Conservation (phyloP, 2,888 invertebrate genomes). For the Asteroscopus sphinx region DNA sequence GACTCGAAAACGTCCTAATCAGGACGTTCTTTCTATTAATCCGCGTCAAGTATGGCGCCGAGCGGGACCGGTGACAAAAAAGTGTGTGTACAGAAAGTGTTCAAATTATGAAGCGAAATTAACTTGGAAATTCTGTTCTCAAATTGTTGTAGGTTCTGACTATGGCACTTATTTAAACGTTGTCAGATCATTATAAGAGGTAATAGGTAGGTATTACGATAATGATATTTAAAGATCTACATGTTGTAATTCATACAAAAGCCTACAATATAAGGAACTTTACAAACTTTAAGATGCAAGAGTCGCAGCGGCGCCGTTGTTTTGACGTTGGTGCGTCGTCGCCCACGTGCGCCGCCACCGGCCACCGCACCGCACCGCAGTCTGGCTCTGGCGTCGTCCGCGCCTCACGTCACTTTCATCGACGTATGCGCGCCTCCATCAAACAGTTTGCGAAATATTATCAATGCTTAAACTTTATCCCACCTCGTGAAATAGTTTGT, state of each 20-base stretch:
- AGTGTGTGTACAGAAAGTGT: too few relatives aligned
- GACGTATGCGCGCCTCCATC: constrained; percentile 50
- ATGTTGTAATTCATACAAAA: constrained; percentile 7
- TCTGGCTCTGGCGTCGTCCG: constrained; percentile 76
- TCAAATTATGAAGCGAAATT: too few relatives aligned
- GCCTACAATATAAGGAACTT: constrained; percentile 20
- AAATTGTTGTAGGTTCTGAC: background rate
- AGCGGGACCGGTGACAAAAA: too few relatives aligned
- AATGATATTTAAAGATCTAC: background rate
- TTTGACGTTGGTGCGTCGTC: constrained; percentile 69
- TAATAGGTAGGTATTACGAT: background rate
- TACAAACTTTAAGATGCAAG: constrained; percentile 46
- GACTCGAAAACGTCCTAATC: too few relatives aligned
- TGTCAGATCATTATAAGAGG: background rate
- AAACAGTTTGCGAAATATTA: constrained; percentile 74
- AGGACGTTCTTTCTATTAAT: too few relatives aligned
- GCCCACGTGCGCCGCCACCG: constrained; percentile 76
- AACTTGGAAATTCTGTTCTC: too few relatives aligned
- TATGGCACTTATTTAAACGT: background rate
- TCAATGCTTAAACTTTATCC: constrained; percentile 62
- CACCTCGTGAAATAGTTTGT: constrained; percentile 58
- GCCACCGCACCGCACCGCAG: constrained; percentile 84
- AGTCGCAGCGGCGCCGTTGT: constrained; percentile 63
- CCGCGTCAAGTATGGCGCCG: too few relatives aligned
- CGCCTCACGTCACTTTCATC: constrained; percentile 68